A percentile compares a stretch with the other conserved stretches of the same genome.
These are phyloP conservation scores for Apogon hyalosoma DNA, from an alignment of 2,797 vertebrate genomes.

Conservation along the genomic window DNA sequence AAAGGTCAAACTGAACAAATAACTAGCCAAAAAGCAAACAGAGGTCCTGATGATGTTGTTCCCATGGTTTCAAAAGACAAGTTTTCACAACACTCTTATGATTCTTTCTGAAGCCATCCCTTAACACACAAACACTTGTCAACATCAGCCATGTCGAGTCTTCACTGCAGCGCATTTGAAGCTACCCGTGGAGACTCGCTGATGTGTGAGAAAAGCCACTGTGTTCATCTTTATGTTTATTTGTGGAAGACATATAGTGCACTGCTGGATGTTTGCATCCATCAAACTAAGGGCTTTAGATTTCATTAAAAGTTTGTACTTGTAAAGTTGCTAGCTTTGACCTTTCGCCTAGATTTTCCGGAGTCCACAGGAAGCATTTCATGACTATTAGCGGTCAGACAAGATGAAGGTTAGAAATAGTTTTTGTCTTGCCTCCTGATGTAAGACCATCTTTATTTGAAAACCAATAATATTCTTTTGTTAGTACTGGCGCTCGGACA, in stretches of 20 bases:
- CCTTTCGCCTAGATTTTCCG: conserved; percentile 38
- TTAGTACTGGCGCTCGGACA: conserved; percentile 58
- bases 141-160: conserved; percentile 15
- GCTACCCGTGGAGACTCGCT: conserved; percentile 7
- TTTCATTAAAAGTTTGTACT: conserved; percentile 23
- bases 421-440: conserved; percentile 26
- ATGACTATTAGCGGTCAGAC: conserved; percentile 47
- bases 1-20: conserved; percentile 70
- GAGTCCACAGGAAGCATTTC: conserved; percentile 61
- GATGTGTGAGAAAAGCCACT: conserved; percentile 56
- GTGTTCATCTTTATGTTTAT: conserved; percentile 49
- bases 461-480: conserved; percentile 53
- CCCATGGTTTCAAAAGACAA: conserved; percentile 50
- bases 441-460: conserved; percentile 49
- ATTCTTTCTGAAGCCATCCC: conserved; percentile 24
- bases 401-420: conserved; percentile 49
- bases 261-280: conserved; percentile 14
- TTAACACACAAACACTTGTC: conserved; percentile 60
- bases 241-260: conserved; percentile 23
- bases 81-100: conserved; percentile 10
- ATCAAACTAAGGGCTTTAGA: not conserved
- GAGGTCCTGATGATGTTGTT: conserved; percentile 52
- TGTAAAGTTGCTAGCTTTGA: conserved; percentile 7
- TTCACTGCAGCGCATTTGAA: conserved; percentile 38
- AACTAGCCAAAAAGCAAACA: conserved; percentile 65